These are phyloP conservation scores for Drosophila carrolli DNA, from an alignment of 1,140 invertebrate species.

Conservation along the genomic window DNA sequence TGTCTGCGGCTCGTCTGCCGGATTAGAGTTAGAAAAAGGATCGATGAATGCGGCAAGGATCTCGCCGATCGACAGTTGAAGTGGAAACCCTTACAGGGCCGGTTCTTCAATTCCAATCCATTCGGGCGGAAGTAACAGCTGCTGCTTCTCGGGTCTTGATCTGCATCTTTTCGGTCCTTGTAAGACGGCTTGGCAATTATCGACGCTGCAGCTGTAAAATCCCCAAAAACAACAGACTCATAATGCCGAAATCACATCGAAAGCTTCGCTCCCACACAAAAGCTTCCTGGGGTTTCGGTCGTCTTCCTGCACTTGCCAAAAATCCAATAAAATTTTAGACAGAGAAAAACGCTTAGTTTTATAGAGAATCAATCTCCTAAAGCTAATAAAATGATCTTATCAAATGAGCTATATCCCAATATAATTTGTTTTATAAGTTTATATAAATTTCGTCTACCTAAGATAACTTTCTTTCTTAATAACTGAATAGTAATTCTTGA, in stretches of 20 bases:
- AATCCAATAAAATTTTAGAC: neutral
- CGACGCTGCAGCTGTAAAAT: slow-evolving; percentile 69
- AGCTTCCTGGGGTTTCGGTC: slow-evolving; percentile 29
- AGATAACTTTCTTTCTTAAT: too few relatives aligned
- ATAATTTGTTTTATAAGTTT: too few relatives aligned
- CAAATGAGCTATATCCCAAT: too few relatives aligned
- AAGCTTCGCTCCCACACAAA: slow-evolving; percentile 80
- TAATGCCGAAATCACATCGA: slow-evolving; percentile 39
- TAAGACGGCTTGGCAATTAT: slow-evolving; percentile 67
- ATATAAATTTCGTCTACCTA: too few relatives aligned
- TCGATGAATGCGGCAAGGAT: slow-evolving; percentile 30
- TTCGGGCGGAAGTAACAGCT: slow-evolving; percentile 77
- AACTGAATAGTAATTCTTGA: too few relatives aligned
- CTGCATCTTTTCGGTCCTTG: slow-evolving; percentile 51
- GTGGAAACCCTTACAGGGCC: slow-evolving; percentile 24
- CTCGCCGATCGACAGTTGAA: slow-evolving; percentile 4
- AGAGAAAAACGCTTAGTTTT: neutral
- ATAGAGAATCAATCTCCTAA: too few relatives aligned
- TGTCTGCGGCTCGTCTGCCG: slow-evolving; percentile 50
- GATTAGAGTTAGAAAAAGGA: slow-evolving; percentile 76
- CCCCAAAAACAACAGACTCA: slow-evolving; percentile 36
- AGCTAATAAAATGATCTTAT: too few relatives aligned
- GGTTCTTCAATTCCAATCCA: slow-evolving; percentile 28
- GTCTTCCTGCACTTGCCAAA: slow-evolving; percentile 8
- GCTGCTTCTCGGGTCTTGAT: slow-evolving; percentile 33